Evolutionary conservation across 2,797 vertebrate species (phyloP).

Genomic region (Arnoldichthys spilopterus): DNA sequence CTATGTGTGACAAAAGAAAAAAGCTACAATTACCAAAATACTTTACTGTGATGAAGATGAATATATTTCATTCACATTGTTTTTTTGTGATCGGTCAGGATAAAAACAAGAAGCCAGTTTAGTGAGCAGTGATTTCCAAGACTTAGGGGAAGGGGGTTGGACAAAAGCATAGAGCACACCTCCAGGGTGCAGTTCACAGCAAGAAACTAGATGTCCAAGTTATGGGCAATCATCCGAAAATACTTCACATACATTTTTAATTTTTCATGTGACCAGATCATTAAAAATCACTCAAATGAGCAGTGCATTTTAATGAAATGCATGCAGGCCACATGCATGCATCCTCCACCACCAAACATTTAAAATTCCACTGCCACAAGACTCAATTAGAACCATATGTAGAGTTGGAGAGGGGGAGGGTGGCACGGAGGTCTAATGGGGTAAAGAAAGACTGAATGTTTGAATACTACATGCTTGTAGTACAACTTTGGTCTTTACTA

Average conservation of each 20-base stretch:
- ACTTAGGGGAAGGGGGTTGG: not conserved
- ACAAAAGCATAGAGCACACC: not conserved
- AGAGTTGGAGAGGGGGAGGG: constrained; percentile 39
- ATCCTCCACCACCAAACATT: constrained; percentile 45
- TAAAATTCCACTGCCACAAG: constrained; percentile 62
- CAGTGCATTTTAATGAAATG: constrained; percentile 19
- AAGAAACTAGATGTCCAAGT: not conserved
- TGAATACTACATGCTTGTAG: constrained; percentile 8
- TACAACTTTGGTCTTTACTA: constrained; percentile 18
- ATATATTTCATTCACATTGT: not conserved
- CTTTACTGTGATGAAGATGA: not conserved
- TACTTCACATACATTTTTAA: constrained; percentile 22
- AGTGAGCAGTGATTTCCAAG: not conserved
- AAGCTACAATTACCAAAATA: not conserved
- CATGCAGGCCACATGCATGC: constrained; percentile 36
- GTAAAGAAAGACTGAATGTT: constrained; percentile 4
- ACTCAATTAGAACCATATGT: constrained; percentile 67
- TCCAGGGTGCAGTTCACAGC: not conserved
- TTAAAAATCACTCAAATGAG: constrained; percentile 28
- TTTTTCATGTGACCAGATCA: constrained; percentile 6
- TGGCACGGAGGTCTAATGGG: constrained; percentile 16
- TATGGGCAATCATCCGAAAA: not conserved
- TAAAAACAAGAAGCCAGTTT: not conserved
- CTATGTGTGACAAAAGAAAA: not conserved
- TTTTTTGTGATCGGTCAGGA: not conserved